phyloP scores from a whole-genome alignment of 2,888 invertebrate species.

The Phytoseiulus persimilis region DNA sequence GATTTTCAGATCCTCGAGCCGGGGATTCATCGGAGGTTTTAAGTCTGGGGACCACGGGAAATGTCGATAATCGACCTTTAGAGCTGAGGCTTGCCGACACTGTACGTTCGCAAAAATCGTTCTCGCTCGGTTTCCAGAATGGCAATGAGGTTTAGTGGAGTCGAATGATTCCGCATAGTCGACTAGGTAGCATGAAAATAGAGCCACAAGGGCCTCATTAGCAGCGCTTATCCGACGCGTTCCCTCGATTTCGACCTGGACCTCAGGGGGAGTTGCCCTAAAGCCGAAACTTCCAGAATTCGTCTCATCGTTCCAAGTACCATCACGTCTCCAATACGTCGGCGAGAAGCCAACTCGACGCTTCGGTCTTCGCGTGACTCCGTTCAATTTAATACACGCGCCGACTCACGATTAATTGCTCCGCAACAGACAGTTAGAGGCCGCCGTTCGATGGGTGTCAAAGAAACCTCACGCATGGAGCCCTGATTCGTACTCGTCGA shows the following conservation, averaged over 20 bases:
- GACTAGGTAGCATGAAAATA: too few species aligned
- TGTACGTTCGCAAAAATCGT: too few species aligned
- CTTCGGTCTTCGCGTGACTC: not conserved
- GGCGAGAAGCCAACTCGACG: not conserved
- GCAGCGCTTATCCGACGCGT: too few species aligned
- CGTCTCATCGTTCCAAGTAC: not conserved
- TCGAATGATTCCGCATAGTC: too few species aligned
- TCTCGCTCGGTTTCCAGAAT: too few species aligned
- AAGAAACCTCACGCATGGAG: not conserved
- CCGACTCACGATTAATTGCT: not conserved
- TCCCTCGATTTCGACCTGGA: not conserved
- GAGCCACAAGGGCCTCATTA: too few species aligned
- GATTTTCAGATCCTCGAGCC: too few species aligned
- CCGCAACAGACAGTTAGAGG: not conserved
- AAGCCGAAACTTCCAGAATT: not conserved
- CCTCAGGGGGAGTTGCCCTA: not conserved
- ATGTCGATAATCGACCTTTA: too few species aligned
- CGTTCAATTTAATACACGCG: not conserved
- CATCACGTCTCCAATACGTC: not conserved
- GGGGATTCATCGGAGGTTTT: too few species aligned
- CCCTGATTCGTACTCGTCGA: not conserved
- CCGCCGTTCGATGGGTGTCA: not conserved
- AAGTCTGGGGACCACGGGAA: too few species aligned
- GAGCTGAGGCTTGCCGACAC: too few species aligned
- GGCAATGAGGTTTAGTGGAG: too few species aligned